phyloP scores from a whole-genome alignment of 1,140 invertebrate species.

The Homarus americanus region DNA sequence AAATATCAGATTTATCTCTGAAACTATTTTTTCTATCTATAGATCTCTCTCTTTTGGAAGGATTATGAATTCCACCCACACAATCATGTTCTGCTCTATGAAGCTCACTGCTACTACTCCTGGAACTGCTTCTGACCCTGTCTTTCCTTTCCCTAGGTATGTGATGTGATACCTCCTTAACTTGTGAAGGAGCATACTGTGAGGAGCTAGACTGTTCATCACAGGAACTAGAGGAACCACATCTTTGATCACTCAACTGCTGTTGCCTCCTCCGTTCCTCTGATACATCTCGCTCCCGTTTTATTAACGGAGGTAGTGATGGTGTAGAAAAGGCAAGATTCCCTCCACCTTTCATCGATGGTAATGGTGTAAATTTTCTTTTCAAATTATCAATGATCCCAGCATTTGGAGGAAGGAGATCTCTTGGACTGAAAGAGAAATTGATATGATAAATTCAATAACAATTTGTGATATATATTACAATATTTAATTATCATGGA shows the following conservation, averaged over 20 bases:
- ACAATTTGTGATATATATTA: neutral
- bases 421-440: slow-evolving; percentile 55
- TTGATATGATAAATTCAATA: neutral
- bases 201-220: slow-evolving; percentile 24
- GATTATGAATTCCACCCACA: neutral
- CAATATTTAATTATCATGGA: neutral
- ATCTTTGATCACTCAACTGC: neutral
- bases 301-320: slow-evolving; percentile 20
- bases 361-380: slow-evolving; percentile 62
- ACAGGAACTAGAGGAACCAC: slow-evolving; percentile 16
- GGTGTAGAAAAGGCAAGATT: slow-evolving; percentile 43
- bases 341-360: slow-evolving; percentile 42
- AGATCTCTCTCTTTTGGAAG: neutral
- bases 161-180: neutral
- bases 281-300: slow-evolving; percentile 50
- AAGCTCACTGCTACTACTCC: slow-evolving; percentile 14
- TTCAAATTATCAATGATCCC: slow-evolving; percentile 59
- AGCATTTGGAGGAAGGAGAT: slow-evolving; percentile 59
- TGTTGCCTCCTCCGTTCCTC: slow-evolving; percentile 55
- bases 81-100: neutral
- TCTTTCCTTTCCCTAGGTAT: neutral
- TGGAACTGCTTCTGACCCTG: neutral
- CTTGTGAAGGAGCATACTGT: neutral
- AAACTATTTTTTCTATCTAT: neutral
- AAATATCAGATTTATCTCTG: neutral